A percentile compares a stretch with the other conserved stretches of the same genome.
Evolutionary conservation across 1,140 invertebrate genomes (phyloP).

Genomic region (Babylonia areolata): DNA sequence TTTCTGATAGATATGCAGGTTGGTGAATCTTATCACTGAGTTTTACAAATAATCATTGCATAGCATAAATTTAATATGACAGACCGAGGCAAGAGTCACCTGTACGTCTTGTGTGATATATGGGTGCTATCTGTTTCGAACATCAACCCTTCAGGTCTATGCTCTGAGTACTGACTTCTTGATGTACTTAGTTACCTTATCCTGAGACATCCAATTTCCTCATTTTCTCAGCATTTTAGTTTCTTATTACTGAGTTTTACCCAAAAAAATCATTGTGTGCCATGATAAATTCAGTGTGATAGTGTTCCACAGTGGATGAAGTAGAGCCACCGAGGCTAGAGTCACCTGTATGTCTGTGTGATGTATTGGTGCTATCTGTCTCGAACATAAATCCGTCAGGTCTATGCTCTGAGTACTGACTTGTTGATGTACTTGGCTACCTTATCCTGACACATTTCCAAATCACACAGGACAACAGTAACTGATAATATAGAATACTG

Average conservation of each 20-base stretch:
- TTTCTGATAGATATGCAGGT: too few species aligned
- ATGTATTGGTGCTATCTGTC: slow-evolving; percentile 12
- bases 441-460: not conserved
- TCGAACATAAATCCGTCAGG: slow-evolving; percentile 11
- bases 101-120: not conserved
- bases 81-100: slow-evolving; percentile 9
- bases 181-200: not conserved
- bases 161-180: slow-evolving; percentile 3
- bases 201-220: not conserved
- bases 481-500: too few species aligned
- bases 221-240: too few species aligned
- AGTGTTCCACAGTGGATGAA: too few species aligned
- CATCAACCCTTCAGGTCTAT: not conserved
- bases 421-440: not conserved
- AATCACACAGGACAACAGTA: too few species aligned
- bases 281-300: too few species aligned
- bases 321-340: not conserved
- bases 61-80: too few species aligned
- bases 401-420: slow-evolving; percentile 19
- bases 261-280: too few species aligned
- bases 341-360: slow-evolving; percentile 13
- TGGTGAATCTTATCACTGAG: too few species aligned
- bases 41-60: too few species aligned
- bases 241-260: too few species aligned
- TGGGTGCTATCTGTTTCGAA: not conserved